Conservation (phyloP, 2,113 vertebrate species). For the Ctenomys sociabilis region DNA sequence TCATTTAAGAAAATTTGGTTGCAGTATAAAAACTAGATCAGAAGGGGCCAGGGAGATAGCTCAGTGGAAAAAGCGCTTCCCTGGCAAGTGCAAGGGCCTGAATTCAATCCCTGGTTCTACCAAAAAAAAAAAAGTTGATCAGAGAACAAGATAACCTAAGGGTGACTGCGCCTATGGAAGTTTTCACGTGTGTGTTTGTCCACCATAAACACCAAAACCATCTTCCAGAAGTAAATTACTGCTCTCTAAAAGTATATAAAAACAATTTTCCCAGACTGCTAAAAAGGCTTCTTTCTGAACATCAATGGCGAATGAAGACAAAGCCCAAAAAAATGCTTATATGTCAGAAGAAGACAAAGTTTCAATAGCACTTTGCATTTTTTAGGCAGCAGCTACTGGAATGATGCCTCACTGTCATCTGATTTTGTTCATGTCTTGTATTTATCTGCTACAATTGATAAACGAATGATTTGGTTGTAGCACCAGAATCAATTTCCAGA, state of each 20-base stretch:
- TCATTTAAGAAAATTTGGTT: background rate
- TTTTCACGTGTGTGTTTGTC: background rate
- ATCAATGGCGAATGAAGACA: background rate
- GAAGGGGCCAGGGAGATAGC: no score
- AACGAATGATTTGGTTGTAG: slow-evolving; percentile 13
- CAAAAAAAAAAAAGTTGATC: slow-evolving; percentile 37
- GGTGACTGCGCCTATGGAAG: background rate
- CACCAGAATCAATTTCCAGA: background rate
- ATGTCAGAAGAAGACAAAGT: background rate
- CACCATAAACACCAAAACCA: background rate
- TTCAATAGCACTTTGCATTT: background rate
- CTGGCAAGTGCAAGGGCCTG: no score
- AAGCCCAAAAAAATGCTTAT: background rate
- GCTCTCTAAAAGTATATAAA: background rate
- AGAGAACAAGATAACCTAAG: background rate
- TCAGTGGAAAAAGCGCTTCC: no score
- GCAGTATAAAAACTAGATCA: background rate
- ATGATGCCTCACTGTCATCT: background rate
- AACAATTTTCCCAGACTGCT: background rate
- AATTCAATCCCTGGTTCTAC: no score
- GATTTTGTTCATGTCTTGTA: background rate
- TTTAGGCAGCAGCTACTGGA: background rate
- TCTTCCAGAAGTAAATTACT: background rate
- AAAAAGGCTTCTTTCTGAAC: background rate
- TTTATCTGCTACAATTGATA: background rate